These are phyloP conservation scores for Drosophila baimaii DNA, from an alignment of 1,140 invertebrate species.

Conservation along the genomic window DNA sequence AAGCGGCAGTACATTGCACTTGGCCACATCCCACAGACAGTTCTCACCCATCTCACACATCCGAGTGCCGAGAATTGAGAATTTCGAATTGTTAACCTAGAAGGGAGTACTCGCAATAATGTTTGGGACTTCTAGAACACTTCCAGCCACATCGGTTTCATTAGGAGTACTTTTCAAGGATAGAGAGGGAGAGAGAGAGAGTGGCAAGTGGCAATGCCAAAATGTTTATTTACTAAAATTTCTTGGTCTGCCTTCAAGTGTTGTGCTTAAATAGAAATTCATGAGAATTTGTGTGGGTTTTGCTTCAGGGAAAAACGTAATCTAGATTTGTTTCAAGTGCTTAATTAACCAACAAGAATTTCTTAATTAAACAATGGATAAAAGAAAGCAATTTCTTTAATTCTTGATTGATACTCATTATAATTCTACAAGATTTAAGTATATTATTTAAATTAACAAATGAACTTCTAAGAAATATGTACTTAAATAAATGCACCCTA, in stretches of 20 bases:
- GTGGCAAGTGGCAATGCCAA: not conserved
- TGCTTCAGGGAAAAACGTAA: not conserved
- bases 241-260: constrained; percentile 6
- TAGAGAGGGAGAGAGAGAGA: not conserved
- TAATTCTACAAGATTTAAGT: not conserved
- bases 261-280: constrained; percentile 1
- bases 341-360: not conserved
- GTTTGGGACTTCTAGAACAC: constrained; percentile 44
- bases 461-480: not conserved
- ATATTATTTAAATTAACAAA: not conserved
- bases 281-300: not conserved
- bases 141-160: constrained; percentile 13
- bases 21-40: constrained; percentile 20
- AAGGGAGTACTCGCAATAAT: constrained; percentile 49
- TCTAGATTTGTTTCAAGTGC: not conserved
- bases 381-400: not conserved
- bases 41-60: not conserved
- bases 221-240: constrained; percentile 34
- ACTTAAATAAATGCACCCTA: not conserved
- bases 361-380: not conserved
- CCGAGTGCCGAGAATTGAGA: constrained; percentile 2
- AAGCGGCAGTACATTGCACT: constrained; percentile 54
- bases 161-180: constrained; percentile 12
- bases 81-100: constrained; percentile 7
- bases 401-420: no score